Evolutionary conservation across 2,888 invertebrate genomes (phyloP), one percentile per base, ranked within the genome.

Genomic region (Mimachlamys varia): DNA sequence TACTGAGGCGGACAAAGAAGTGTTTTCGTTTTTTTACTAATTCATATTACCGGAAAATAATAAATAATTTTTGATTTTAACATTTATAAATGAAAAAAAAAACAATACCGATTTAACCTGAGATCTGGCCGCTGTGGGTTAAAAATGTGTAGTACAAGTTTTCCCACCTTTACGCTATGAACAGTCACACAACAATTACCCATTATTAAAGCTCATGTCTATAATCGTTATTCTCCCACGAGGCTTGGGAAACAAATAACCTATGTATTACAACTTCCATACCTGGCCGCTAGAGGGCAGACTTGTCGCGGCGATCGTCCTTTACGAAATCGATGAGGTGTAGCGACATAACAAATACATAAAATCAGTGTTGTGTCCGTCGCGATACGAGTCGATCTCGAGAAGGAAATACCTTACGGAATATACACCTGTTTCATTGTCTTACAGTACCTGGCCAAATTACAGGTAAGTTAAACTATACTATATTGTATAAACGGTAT

Each of bases 211-310:
- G 33, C 15, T 76, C 33, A 76, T 27, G 27, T 76, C 27, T 76
- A 76, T 27, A 27, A 33, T 33, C 33, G 76, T 76, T 12, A 76
- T 76, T 76, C 76, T 76, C 76, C 76, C 76, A 76, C 76, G 76
- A 27, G 76, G n/a, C 58, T 33, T 76, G 76, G 12, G 76, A 76
- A 76, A 76, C 76, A 76, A 76, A 76, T 76, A 44, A 33, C 76
- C 27, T 76, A 76, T 1, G 27, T 76, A 22, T 19, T 76, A 76
- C 1, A 53, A 53, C 53, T 53, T 2, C 53, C n/a, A n/a, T 76
- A 76, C 76, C 76, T 76, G 76, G 27, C 76, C 76, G 33, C 76
- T 76, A 76, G 76, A 76, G 76, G 76, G 76, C 76, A 76, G 22
- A 33, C 76, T 76, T 76, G 76, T 76, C 76, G 76, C 76, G 7